These are phyloP conservation scores for Scophthalmus maximus DNA, from an alignment of 2,113 vertebrate genomes.

Conservation along the genomic window DNA sequence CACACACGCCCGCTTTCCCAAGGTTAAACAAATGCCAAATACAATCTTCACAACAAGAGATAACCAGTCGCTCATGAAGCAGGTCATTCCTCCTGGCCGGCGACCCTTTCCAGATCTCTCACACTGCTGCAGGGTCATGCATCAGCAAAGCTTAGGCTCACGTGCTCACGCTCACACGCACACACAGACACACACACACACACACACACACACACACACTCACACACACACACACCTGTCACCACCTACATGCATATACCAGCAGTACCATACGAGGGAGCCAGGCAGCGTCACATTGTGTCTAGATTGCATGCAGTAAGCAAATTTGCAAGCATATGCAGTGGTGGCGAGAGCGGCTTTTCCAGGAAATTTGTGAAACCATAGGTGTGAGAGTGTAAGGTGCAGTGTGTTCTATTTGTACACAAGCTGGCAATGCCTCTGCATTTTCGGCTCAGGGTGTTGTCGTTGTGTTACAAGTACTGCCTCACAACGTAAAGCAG, in stretches of 20 bases:
- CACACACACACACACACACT: slow-evolving; percentile 41
- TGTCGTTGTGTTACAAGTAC: slow-evolving; percentile 8
- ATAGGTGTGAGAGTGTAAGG: slow-evolving; percentile 42
- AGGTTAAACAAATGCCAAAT: slow-evolving; percentile 80
- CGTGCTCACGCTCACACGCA: too few relatives aligned
- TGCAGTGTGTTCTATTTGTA: slow-evolving; percentile 32
- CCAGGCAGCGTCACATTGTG: slow-evolving; percentile 50
- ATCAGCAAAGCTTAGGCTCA: slow-evolving; percentile 42
- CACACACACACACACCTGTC: slow-evolving; percentile 56
- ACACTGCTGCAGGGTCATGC: slow-evolving; percentile 56
- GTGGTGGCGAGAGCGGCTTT: slow-evolving; percentile 21
- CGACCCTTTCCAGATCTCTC: slow-evolving; percentile 54
- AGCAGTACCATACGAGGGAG: slow-evolving; percentile 57
- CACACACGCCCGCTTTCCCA: slow-evolving; percentile 58
- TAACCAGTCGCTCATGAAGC: slow-evolving; percentile 70
- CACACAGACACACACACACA: slow-evolving; percentile 26
- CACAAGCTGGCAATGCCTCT: slow-evolving; percentile 35
- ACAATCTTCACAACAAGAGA: slow-evolving; percentile 63
- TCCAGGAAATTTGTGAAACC: slow-evolving; percentile 49
- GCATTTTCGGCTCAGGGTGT: slow-evolving; percentile 26
- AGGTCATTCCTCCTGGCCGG: slow-evolving; percentile 56
- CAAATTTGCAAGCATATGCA: slow-evolving; percentile 40
- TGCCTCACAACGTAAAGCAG: background rate
- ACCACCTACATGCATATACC: slow-evolving; percentile 51
- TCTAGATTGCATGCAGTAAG: slow-evolving; percentile 56